Base-by-base conservation (phyloP, 2,888 invertebrate genomes). In the Nesidiocoris tenuis region DNA sequence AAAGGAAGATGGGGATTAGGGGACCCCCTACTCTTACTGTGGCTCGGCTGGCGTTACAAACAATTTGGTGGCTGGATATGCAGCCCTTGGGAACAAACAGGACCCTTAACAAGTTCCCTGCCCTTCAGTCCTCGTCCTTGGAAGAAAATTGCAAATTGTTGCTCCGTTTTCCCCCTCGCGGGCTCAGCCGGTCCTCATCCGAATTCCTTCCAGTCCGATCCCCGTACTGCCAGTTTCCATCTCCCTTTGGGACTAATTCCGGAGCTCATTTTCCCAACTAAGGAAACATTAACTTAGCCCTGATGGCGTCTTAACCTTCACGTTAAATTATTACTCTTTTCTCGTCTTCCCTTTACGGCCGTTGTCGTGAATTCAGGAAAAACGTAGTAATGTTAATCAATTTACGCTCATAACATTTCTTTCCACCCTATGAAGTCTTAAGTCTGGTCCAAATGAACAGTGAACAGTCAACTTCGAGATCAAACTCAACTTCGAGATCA, bases 31-130 rank as follows among this genome's bases (percentile, higher is more conserved):
- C 61, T n/a, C n/a, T n/a, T n/a, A n/a, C 57, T 21, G 23, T 61
- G 54, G 66, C 65, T 59, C 66, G 65, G 77, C 56, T 77, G 79
- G 76, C 78, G 79, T 77, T 78, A 76, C 78, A 78, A 79, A 78
- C 79, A 80, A 79, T 78, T 78, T 78, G 78, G 78, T 77, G 79
- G 77, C 75, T 76, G 76, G 77, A 78, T 78, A 78, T 77, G 74
- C 78, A 75, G 68, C 77, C 78, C 78, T 59, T 74, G 78, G 78
- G 78, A 72, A 39, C 72, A 72, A 39, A 21, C 72, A 72, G 61
- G 17, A 19, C 63, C 72, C 72, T 72, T 61, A 72, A 72, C 72
- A 72, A 72, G 72, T 63, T 63, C 71, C 63, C 63, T 61, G n/a
- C 55, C 39, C 67, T 39, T 19, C 25, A 19, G 22, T 54, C 55